Evolutionary conservation across 2,888 invertebrate genomes (phyloP).

Genomic region (Monoplex corrugatus): DNA sequence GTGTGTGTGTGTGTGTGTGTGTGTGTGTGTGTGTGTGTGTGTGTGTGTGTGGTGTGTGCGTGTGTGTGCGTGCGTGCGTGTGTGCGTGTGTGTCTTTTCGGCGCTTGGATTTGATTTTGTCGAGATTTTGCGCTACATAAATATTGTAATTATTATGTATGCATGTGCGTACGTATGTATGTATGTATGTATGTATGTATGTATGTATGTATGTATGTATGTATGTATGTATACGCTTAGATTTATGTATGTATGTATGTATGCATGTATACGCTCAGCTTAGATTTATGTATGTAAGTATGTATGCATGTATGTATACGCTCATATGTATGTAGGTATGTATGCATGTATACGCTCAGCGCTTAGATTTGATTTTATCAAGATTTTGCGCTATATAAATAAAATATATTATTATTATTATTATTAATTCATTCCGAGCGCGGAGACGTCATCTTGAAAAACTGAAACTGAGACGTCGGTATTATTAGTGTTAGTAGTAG

Average conservation of each 20-base stretch:
- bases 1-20: constrained; percentile 6
- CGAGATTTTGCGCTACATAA: too few species aligned
- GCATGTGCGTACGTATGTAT: background rate
- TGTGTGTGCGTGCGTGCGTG: background rate
- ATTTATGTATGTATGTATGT: too few species aligned
- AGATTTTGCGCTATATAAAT: background rate
- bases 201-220: background rate
- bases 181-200: background rate
- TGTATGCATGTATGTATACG: background rate
- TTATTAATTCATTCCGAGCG: background rate
- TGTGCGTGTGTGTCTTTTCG: background rate
- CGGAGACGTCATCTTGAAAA: too few species aligned
- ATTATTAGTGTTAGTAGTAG: too few species aligned
- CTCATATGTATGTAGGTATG: too few species aligned
- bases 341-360: background rate
- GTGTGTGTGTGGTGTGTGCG: background rate
- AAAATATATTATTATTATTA: background rate
- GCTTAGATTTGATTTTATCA: background rate
- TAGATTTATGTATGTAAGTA: too few species aligned
- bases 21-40: background rate
- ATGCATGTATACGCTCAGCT: too few species aligned
- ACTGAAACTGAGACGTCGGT: too few species aligned
- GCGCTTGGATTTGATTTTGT: too few species aligned
- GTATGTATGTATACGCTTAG: too few species aligned
- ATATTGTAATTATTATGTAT: background rate